Evolutionary conservation across 2,113 vertebrate genomes (phyloP).

Genomic region (Turdus rufiventris): DNA sequence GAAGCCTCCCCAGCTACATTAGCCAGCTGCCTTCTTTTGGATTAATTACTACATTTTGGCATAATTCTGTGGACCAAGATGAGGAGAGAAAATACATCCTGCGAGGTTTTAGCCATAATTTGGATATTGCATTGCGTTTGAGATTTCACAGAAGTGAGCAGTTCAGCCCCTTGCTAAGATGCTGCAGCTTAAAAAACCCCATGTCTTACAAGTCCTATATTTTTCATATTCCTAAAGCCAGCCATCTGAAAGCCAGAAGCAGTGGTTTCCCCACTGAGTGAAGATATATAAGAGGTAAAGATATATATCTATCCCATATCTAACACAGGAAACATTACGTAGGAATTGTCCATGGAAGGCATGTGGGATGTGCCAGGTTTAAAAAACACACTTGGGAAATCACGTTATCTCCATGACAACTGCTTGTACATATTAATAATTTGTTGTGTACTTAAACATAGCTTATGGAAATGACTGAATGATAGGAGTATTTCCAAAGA

Average conservation of each 20-base stretch:
- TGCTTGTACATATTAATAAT: conserved; percentile 2
- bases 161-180: not conserved
- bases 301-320: not conserved
- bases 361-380: not conserved
- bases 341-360: not conserved
- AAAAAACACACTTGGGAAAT: not conserved
- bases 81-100: not conserved
- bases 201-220: not conserved
- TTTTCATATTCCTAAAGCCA: not conserved
- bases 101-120: not conserved
- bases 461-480: not conserved
- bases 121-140: not conserved
- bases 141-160: not conserved
- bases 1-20: not conserved
- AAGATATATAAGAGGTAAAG: not conserved
- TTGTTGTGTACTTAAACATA: not conserved
- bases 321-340: not conserved
- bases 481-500: not conserved
- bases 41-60: not conserved
- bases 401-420: conserved; percentile 52
- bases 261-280: not conserved
- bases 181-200: not conserved
- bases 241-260: not conserved
- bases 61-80: not conserved
- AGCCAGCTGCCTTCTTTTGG: not conserved